Evolutionary conservation across 2,797 vertebrate species (phyloP), one percentile per base, ranked within the genome.

Genomic region (Hirundo rustica): DNA sequence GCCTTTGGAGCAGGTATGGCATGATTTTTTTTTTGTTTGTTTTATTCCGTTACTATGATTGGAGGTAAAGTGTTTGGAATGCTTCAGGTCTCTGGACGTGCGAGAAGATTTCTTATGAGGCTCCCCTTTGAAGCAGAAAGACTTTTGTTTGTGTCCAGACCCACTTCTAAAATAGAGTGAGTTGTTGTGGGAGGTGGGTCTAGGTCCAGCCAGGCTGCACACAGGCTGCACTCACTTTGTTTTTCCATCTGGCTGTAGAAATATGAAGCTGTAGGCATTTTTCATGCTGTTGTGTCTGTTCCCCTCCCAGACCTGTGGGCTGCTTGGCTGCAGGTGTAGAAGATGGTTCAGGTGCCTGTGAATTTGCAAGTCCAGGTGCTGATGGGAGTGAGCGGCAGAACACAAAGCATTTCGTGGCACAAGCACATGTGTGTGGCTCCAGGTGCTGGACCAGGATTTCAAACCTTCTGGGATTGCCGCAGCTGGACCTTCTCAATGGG

Each of bases 1-100:
- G 99, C 99, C 76, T 99, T 99, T 51, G 99, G 99, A 95, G 99
- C 99, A 98, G 99, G 99, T 99, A 97, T 32, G 86, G 96, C 79
- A 7, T 61, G 25, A 25, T 32, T 58, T 80, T 42, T 30, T 53
- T n/a, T 55, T 80, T 42, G 29, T 53, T n/a, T 74, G 16, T 9
- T 77, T 83, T 83, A 23, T 5, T 45, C 4, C 0, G 4, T 38
- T 65, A 32, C 15, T 0, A 0, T 20, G 22, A 21, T 22, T 71
- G 27, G 38, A 88, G 60, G 8, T 51, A 5, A 76, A 87, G 27
- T 26, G 18, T 25, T 54, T 27, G 64, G 53, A 91, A 22, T 7
- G 2, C 1, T 53, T 81, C 3, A 20, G 16, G 13, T 42, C 7
- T 93, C 29, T 70, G 25, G 7, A 47, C 8, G 7, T 65, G 23